Percentiles rank a stretch among this genome's conserved stretches.
Conservation (phyloP, 2,888 invertebrate genomes). For the Ophion ventricosus region DNA sequence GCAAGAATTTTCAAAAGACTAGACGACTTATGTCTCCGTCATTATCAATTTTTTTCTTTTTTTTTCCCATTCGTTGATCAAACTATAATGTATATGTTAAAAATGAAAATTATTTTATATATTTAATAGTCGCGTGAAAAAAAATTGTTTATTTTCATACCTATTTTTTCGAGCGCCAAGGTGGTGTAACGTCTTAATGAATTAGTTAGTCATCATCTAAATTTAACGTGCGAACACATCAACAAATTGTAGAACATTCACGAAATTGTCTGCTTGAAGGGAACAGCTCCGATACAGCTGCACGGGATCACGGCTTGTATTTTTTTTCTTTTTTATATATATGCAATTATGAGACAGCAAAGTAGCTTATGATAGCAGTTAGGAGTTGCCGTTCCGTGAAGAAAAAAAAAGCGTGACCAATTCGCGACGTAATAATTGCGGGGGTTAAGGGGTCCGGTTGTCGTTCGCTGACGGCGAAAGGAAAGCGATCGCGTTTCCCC, state of each 20-base stretch:
- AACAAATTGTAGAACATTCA: not conserved
- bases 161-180: too few relatives aligned
- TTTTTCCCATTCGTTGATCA: too few relatives aligned
- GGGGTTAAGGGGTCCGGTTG: slow-evolving; percentile 31
- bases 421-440: slow-evolving; percentile 61
- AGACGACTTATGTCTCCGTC: too few relatives aligned
- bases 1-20: too few relatives aligned
- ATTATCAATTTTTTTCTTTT: too few relatives aligned
- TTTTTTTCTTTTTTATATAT: not conserved
- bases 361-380: slow-evolving; percentile 50
- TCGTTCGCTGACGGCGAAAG: slow-evolving; percentile 58
- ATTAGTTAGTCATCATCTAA: too few relatives aligned
- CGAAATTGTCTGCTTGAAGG: not conserved
- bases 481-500: slow-evolving; percentile 64
- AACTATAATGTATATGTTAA: too few relatives aligned
- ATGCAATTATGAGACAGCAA: slow-evolving; percentile 41
- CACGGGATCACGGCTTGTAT: not conserved
- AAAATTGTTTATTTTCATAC: too few relatives aligned
- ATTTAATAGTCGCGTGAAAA: too few relatives aligned
- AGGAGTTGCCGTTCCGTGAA: slow-evolving; percentile 56
- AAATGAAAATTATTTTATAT: too few relatives aligned
- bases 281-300: not conserved
- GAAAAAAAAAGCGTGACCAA: slow-evolving; percentile 59
- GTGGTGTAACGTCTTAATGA: too few relatives aligned
- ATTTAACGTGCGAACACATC: not conserved